Conservation (phyloP, 2,888 invertebrate genomes). For the Tubiluchus corallicola region DNA sequence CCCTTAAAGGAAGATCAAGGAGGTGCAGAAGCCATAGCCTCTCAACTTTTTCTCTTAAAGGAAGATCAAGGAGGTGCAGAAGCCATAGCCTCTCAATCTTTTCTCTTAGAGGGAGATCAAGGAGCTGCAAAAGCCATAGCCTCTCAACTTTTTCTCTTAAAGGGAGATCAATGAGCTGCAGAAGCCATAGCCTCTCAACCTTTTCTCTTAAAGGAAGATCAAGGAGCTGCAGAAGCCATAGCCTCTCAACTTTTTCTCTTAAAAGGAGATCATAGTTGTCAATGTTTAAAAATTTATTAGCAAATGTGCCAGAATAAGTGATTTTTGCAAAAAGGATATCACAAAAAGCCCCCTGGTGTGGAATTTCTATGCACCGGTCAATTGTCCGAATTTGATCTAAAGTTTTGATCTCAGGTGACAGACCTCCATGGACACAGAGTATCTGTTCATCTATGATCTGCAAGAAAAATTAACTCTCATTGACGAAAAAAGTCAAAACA, state of each 20-base stretch:
- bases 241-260: too few relatives aligned
- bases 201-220: not conserved
- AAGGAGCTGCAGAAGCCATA: not conserved
- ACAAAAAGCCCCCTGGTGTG: slow-evolving; percentile 94
- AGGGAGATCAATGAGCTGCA: not conserved
- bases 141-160: too few relatives aligned
- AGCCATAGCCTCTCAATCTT: too few relatives aligned
- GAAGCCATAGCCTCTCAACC: not conserved
- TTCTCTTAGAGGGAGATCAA: too few relatives aligned
- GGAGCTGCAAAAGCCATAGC: too few relatives aligned
- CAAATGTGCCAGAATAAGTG: too few relatives aligned
- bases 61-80: too few relatives aligned
- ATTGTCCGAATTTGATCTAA: slow-evolving; percentile 89
- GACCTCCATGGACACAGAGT: slow-evolving; percentile 89
- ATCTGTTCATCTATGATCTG: slow-evolving; percentile 92
- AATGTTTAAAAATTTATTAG: not conserved
- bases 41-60: too few relatives aligned
- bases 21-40: too few relatives aligned
- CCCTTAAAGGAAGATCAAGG: too few relatives aligned
- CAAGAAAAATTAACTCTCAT: too few relatives aligned
- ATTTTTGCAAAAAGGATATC: slow-evolving; percentile 37
- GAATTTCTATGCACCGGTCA: slow-evolving; percentile 90
- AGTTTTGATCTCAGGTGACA: slow-evolving; percentile 89
- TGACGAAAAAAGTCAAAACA: too few relatives aligned
- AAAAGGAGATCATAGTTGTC: not conserved